These are phyloP conservation scores for Helobdella robusta DNA, from an alignment of 2,888 invertebrate species.

Conservation along the genomic window DNA sequence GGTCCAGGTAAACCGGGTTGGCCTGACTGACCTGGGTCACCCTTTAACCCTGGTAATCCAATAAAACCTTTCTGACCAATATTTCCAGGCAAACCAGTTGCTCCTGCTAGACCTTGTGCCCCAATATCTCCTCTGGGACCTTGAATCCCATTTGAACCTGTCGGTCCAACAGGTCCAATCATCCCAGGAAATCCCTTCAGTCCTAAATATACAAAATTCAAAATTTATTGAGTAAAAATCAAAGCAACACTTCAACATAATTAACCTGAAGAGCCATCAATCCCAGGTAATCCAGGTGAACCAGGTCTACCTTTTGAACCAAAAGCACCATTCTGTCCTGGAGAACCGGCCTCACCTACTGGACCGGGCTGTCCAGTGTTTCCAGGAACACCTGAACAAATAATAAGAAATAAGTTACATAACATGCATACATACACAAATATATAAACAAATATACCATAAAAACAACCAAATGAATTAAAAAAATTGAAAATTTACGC, in stretches of 20 bases:
- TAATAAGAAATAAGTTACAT: too few relatives aligned
- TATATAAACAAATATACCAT: too few relatives aligned
- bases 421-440: too few relatives aligned
- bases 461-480: too few relatives aligned
- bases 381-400: conserved; percentile 23
- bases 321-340: not conserved
- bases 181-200: conserved; percentile 25
- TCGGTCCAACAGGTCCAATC: not conserved
- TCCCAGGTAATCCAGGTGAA: not conserved
- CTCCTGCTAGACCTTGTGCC: conserved; percentile 24
- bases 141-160: conserved; percentile 45
- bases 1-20: not conserved
- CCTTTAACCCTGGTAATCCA: conserved; percentile 27
- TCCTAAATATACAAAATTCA: too few relatives aligned
- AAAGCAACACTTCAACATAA: too few relatives aligned
- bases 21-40: conserved; percentile 5
- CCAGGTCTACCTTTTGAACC: conserved; percentile 9
- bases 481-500: too few relatives aligned
- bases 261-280: not conserved
- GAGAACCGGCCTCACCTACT: too few relatives aligned
- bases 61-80: not conserved
- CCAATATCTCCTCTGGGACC: conserved; percentile 52
- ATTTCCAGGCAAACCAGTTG: conserved; percentile 2
- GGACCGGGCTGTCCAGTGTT: not conserved
- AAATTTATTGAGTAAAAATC: too few relatives aligned